Percentiles rank a stretch among this genome's conserved stretches.
Conservation (phyloP, 35 echinoderm and acorn worm genomes). For the Anneissia japonica region DNA sequence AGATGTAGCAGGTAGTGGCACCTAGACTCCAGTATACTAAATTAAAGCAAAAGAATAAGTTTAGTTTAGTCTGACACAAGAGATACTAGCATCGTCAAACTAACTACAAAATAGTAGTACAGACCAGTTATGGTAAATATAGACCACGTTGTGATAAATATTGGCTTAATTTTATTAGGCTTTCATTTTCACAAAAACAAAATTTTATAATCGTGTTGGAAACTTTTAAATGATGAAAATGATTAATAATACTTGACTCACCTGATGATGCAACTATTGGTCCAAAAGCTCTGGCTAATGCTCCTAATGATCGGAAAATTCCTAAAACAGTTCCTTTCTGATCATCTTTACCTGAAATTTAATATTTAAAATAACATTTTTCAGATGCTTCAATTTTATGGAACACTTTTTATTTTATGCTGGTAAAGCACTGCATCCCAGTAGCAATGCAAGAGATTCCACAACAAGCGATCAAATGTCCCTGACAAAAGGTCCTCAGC, state of each 20-base stretch:
- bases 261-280: constrained; percentile 66
- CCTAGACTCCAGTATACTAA: constrained; percentile 46
- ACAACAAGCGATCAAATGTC: too few species aligned
- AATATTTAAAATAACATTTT: neutral
- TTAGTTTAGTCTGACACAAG: neutral
- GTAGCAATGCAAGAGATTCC: too few species aligned
- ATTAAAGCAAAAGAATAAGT: neutral
- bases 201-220: neutral
- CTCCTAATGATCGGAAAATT: constrained; percentile 91
- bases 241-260: constrained; percentile 8
- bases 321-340: constrained; percentile 98
- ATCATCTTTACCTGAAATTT: constrained; percentile 58
- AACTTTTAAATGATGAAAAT: neutral
- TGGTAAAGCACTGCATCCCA: too few species aligned
- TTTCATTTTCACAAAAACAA: neutral
- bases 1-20: constrained; percentile 17
- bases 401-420: too few species aligned
- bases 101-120: neutral
- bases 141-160: neutral
- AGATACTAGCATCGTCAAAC: neutral
- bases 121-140: neutral
- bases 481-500: too few species aligned
- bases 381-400: too few species aligned
- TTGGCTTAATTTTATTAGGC: neutral
- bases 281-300: constrained; percentile 74